These are phyloP conservation scores for Noctua comes DNA, from an alignment of 2,888 invertebrate genomes.

Conservation along the genomic window DNA sequence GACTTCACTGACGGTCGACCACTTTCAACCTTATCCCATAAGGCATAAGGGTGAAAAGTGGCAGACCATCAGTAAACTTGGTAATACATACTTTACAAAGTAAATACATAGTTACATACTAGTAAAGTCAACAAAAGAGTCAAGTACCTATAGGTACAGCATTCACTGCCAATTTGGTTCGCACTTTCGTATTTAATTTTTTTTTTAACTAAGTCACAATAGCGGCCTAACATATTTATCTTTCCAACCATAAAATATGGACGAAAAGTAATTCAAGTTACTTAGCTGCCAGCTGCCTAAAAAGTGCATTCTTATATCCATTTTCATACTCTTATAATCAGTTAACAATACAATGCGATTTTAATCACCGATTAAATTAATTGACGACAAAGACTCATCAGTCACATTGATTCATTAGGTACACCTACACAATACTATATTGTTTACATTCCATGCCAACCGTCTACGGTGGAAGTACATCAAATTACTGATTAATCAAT, in stretches of 20 bases:
- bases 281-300: background rate
- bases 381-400: background rate
- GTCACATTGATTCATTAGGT: background rate
- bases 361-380: background rate
- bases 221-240: background rate
- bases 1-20: too few relatives aligned
- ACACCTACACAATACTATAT: slow-evolving; percentile 1
- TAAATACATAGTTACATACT: background rate
- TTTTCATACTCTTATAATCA: background rate
- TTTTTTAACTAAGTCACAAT: background rate
- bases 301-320: background rate
- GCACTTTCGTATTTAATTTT: too few relatives aligned
- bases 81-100: too few relatives aligned
- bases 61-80: too few relatives aligned
- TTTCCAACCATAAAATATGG: background rate
- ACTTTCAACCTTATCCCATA: too few relatives aligned
- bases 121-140: background rate
- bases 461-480: background rate
- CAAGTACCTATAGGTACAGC: background rate
- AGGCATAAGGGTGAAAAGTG: too few relatives aligned
- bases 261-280: background rate
- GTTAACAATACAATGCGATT: slow-evolving; percentile 2
- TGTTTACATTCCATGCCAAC: slow-evolving; percentile 12
- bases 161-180: too few relatives aligned
- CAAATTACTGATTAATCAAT: slow-evolving; percentile 14